Base-by-base conservation (phyloP, 2,113 vertebrate genomes). In the Bambusicola thoracicus region DNA sequence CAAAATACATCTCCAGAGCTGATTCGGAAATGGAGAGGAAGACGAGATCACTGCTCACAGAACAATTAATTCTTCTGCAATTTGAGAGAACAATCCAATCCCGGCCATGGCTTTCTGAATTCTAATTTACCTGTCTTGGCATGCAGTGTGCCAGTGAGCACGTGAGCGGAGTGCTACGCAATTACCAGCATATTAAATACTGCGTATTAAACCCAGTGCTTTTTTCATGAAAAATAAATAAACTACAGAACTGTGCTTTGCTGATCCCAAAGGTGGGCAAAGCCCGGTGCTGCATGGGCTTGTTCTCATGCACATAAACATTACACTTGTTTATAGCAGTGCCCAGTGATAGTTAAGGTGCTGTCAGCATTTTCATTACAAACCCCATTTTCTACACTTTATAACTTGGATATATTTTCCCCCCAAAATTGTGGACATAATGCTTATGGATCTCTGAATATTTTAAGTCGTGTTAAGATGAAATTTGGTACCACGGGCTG, bases 321-420 rank as follows among this genome's bases (percentile, higher is more conserved):
- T 82, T 76, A 87, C 13, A 43, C 61, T 75, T 93, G 48, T 92
- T 96, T 92, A 92, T 63, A 93, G 88, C 81, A 76, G 46, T 53
- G 34, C 32, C 48, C 43, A 69, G 75, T 67, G 87, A 92, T 82
- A 93, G 85, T 51, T 72, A 89, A 90, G 48, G 55, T 55, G 86
- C 75, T 93, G 81, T 91, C 85, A 94, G 94, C 66, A 87, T 87
- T 94, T 94, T 92, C 90, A 96, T 78, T 90, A 94, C 59, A 72
- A 80, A 90, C 53, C 43, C 66, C 94, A 87, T 93, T 93, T 93
- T 78, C 94, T 87, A 87, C 56, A 40, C 49, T 85, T 93, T 97
- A 95, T 92, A 90, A 93, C 80, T 63, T 66, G 55, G 76, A 63
- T 72, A 22, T 62, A 62, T 66, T 85, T 84, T 44, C 25, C 3